Evolutionary conservation across 2,888 invertebrate species (phyloP), one percentile per base, ranked within the genome.

Genomic region (Carterocephalus palaemon): DNA sequence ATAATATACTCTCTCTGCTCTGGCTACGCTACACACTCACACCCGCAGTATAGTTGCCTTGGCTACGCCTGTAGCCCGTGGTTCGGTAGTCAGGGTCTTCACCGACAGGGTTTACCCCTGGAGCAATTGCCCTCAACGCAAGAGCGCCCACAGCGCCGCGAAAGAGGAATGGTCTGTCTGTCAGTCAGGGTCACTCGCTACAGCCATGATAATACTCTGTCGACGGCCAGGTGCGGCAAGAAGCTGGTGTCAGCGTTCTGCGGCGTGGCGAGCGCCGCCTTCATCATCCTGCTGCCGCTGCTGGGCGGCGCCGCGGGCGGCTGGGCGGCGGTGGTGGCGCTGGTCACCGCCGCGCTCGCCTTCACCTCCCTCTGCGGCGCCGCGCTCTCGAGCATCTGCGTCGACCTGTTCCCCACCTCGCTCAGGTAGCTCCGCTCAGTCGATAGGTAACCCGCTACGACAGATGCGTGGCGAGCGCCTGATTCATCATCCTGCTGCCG

Each of bases 381-480:
- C 59, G 68, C 92, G 45, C 64, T 92, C 49, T 70, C 91, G 52
- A 88, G 91, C 66, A 80, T 92, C 56, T 75, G 90, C 46, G 90
- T 92, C 0, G 89, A 91, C 46, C 63, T 91, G 26, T 92, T 92
- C 51, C 92, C 92, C 0, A 92, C 92, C 0, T 87, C 89, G 1
- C 70, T 92, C 8, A 88, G 92, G 92, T 91, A 61, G 47, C 24
- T 23, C 6, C 10, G 20, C 2, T 16, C 5, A 3, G 1, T 13
- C n/a, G 33, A 15, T 29, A 9, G 15, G n/a, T 10, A n/a, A n/a
- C n/a, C n/a, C n/a, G n/a, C n/a, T n/a, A n/a, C n/a, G n/a, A n/a
- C n/a, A n/a, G n/a, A n/a, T n/a, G n/a, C n/a, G 26, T 88, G 1
- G 51, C 80, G 23, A 83, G 89, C n/a, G 90, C 89, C 0, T 32